Conservation (phyloP, 2,113 vertebrate genomes). For the Campylomormyrus tamandua region DNA sequence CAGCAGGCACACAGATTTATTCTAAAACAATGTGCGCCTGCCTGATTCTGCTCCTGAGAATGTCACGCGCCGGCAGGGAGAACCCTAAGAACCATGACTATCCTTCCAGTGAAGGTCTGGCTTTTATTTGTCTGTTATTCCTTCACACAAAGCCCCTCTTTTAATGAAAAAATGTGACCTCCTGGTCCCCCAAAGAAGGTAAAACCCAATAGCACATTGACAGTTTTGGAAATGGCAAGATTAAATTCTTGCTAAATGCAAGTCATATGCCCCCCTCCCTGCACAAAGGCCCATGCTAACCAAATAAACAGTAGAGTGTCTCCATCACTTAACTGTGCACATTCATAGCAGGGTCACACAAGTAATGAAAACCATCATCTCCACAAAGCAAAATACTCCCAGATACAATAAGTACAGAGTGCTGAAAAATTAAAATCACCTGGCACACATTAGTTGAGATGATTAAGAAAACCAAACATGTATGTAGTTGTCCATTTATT, state of each 20-base stretch:
- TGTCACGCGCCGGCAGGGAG: neutral
- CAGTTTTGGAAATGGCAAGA: conserved; percentile 14
- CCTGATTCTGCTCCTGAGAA: neutral
- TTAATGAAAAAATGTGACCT: neutral
- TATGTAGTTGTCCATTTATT: neutral
- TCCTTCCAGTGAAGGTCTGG: neutral
- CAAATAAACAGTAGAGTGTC: conserved; percentile 8
- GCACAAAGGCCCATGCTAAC: neutral
- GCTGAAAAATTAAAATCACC: neutral
- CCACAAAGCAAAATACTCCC: neutral
- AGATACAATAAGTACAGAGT: neutral
- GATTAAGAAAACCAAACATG: neutral
- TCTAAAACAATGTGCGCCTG: neutral
- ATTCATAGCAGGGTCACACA: neutral
- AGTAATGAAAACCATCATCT: neutral
- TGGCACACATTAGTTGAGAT: neutral
- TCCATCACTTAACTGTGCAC: neutral
- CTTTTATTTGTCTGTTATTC: neutral
- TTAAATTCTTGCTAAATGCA: conserved; percentile 5
- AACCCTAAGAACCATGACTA: no score
- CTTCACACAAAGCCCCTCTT: neutral
- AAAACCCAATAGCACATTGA: conserved; percentile 3
- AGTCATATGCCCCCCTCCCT: conserved; percentile 12
- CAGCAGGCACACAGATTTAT: neutral
- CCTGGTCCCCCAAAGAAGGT: neutral